Percentiles rank a stretch among this genome's conserved stretches.
These are phyloP conservation scores for Myotis brandtii DNA, from an alignment of 2,113 vertebrate species.

Conservation along the genomic window DNA sequence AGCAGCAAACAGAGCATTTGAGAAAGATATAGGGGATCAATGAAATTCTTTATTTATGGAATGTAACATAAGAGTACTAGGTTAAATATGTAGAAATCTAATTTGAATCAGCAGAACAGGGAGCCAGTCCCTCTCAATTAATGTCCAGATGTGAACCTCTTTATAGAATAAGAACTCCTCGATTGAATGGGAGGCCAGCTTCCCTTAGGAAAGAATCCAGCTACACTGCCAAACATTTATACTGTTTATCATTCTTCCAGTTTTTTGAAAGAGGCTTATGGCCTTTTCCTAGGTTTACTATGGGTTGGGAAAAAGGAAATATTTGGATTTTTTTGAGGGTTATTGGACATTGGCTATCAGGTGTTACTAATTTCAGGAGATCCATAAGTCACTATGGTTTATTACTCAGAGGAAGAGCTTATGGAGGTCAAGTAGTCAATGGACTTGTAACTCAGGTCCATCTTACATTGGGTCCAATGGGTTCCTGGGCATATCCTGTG, in stretches of 20 bases:
- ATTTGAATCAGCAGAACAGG: neutral
- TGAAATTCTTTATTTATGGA: neutral
- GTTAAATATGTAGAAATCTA: neutral
- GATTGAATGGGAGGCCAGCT: neutral
- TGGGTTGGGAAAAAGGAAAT: neutral
- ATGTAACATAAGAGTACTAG: neutral
- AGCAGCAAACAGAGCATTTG: neutral
- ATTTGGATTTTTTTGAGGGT: neutral
- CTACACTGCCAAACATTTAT: neutral
- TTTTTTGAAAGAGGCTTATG: neutral
- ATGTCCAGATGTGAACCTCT: neutral
- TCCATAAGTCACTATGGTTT: neutral
- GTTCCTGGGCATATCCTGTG: neutral
- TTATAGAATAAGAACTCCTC: neutral
- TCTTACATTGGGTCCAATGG: neutral
- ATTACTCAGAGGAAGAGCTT: neutral
- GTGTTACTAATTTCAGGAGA: neutral
- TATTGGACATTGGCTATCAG: neutral
- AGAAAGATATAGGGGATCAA: neutral
- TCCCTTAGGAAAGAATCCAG: neutral
- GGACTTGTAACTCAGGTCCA: neutral
- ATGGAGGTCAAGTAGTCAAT: neutral
- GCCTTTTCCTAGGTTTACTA: neutral
- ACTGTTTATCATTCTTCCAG: neutral
- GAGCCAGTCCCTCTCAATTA: accelerated